phyloP scores from a whole-genome alignment of 2,113 vertebrate species.

The Nerophis ophidion region DNA sequence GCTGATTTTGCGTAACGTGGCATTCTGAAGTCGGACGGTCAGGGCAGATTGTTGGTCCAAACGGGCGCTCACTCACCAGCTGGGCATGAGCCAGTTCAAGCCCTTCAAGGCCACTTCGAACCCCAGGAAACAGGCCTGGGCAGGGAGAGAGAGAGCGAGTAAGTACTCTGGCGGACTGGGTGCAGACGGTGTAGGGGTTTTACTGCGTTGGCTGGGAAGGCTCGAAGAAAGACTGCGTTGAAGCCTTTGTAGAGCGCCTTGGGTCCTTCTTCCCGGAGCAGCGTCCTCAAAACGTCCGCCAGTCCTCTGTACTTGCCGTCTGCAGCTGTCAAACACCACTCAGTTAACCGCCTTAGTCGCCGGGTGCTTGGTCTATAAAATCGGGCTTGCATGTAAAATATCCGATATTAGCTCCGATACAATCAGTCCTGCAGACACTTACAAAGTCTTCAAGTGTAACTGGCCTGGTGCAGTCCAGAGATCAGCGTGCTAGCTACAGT shows the following conservation, averaged over 20 bases:
- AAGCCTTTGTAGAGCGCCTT: constrained; percentile 70
- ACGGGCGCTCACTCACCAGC: constrained; percentile 40
- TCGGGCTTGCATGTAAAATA: too few species aligned
- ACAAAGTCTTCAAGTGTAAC: too few species aligned
- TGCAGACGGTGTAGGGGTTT: not conserved
- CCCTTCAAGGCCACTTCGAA: constrained; percentile 70
- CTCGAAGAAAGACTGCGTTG: constrained; percentile 72
- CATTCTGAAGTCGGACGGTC: not conserved
- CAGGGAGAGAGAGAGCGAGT: not conserved
- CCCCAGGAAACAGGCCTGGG: constrained; percentile 75
- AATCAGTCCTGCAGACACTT: too few species aligned
- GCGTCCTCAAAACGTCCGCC: constrained; percentile 59
- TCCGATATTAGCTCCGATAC: too few species aligned
- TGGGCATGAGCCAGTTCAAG: constrained; percentile 60
- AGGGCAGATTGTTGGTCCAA: not conserved
- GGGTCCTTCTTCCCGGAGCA: constrained; percentile 68
- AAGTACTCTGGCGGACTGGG: not conserved
- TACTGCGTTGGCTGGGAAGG: constrained; percentile 76
- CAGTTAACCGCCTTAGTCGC: not conserved
- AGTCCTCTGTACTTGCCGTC: constrained; percentile 66
- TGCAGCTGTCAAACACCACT: constrained; percentile 51
- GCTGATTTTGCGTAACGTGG: too few species aligned
- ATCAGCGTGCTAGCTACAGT: too few species aligned
- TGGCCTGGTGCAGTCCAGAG: too few species aligned
- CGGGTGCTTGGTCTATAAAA: too few species aligned